Evolutionary conservation across 1,140 invertebrate genomes (phyloP), one percentile per base, ranked within the genome.

Genomic region (Papilio glaucus): DNA sequence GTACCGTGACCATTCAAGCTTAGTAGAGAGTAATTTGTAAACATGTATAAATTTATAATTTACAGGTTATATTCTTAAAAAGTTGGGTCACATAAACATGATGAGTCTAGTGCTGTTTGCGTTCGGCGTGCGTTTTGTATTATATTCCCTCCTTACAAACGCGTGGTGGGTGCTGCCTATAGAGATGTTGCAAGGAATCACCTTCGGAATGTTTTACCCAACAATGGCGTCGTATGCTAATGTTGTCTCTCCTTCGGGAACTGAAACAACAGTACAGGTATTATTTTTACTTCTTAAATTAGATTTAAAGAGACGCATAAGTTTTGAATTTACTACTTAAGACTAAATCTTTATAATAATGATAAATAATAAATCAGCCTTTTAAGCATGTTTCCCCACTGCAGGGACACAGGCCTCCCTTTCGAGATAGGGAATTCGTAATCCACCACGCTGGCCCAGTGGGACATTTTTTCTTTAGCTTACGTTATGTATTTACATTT

Each of bases 191-290:
- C 97, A 98, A 91, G 97, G 98, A 13, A 91, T 98, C 8, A 98
- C 98, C 0, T 97, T 97, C 85, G 98, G 98, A 10, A 94, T 99
- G 72, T 97, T 97, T 85, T 99, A 98, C 93, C 95, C 97, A 0
- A 96, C 97, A 8, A 98, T 98, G 96, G 96, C 97, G 8, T 97
- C 97, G 0, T 98, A 98, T 90, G 97, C 97, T 0, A 97, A 96
- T 85, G 95, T 96, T 77, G 95, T 98, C 1, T 96, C 97, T 5
- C 97, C 97, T n/a, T 94, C 95, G 0, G 98, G 98, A 10, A 97
- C 96, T 0, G 96, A 97, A 87, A 96, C 97, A 2, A 98, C 98
- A 24, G 95, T 98, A 61, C 96, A 97, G 93, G 95, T 95, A 87
- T 63, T 42, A 61, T 63, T 41, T 3, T 57, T 49, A 67, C 7